Percentiles rank a stretch among this genome's conserved stretches.
These are phyloP conservation scores for Suricata suricatta DNA, from an alignment of 2,113 vertebrate genomes.

Conservation along the genomic window DNA sequence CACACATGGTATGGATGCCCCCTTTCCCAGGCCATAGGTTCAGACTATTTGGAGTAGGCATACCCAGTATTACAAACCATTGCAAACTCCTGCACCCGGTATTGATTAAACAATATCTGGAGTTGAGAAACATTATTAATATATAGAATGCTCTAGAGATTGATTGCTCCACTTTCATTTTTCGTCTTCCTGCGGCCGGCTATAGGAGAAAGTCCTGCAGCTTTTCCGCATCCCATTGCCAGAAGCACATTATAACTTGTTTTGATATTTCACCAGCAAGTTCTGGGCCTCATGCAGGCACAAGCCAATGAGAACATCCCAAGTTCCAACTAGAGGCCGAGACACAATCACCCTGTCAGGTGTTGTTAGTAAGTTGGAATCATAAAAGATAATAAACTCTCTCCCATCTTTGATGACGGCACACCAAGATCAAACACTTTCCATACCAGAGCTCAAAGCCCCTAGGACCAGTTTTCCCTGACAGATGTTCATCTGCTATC, in stretches of 20 bases:
- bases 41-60: neutral
- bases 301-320: conserved; percentile 58
- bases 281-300: conserved; percentile 33
- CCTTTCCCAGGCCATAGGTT: neutral
- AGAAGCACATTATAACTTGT: conserved; percentile 59
- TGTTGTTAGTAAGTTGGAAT: conserved; percentile 72
- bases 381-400: conserved; percentile 79
- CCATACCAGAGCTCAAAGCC: conserved; percentile 72
- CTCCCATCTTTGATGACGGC: conserved; percentile 73
- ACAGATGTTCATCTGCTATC: conserved; percentile 80
- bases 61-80: neutral
- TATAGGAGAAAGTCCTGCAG: neutral
- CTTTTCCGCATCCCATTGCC: conserved; percentile 55
- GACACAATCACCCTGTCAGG: conserved; percentile 57
- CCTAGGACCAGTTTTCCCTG: conserved; percentile 65
- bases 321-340: conserved; percentile 38
- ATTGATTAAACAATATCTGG: conserved; percentile 72
- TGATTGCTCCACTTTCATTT: conserved; percentile 70
- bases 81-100: conserved; percentile 63
- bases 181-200: conserved; percentile 64
- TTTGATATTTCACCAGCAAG: conserved; percentile 70
- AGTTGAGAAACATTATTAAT: conserved; percentile 66
- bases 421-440: conserved; percentile 81
- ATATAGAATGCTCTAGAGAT: conserved; percentile 67
- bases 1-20: fast-evolving